Evolutionary conservation across 2,113 vertebrate species (phyloP).

Genomic region (Peromyscus maniculatus): DNA sequence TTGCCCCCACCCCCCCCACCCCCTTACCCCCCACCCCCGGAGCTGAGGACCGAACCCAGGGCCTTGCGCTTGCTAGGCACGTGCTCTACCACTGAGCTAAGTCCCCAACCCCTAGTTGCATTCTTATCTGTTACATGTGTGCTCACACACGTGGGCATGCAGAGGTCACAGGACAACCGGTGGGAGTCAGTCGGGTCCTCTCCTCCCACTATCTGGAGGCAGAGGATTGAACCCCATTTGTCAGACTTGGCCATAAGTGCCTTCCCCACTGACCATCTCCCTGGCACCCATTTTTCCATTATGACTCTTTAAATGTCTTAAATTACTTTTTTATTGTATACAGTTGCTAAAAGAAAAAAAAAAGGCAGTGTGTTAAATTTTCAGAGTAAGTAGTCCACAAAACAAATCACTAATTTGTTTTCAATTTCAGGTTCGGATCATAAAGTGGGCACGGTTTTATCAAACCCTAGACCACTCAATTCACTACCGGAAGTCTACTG

Average conservation of each 20-base stretch:
- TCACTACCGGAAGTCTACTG: conserved; percentile 51
- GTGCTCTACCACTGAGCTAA: no score
- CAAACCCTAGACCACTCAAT: conserved; percentile 45
- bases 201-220: neutral
- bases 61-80: no score
- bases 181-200: neutral
- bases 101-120: no score
- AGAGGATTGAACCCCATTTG: neutral
- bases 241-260: neutral
- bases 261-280: neutral
- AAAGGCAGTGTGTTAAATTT: conserved; percentile 43
- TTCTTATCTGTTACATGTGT: neutral
- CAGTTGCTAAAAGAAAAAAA: neutral
- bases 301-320: neutral
- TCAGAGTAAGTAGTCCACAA: neutral
- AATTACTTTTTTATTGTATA: conserved; percentile 1
- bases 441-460: conserved; percentile 64
- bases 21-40: no score
- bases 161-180: neutral
- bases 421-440: conserved; percentile 64
- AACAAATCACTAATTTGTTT: conserved; percentile 61
- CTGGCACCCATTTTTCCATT: neutral
- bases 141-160: neutral
- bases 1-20: no score
- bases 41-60: no score